Conservation (phyloP, 2,113 vertebrate genomes). For the Ochotona curzoniae region DNA sequence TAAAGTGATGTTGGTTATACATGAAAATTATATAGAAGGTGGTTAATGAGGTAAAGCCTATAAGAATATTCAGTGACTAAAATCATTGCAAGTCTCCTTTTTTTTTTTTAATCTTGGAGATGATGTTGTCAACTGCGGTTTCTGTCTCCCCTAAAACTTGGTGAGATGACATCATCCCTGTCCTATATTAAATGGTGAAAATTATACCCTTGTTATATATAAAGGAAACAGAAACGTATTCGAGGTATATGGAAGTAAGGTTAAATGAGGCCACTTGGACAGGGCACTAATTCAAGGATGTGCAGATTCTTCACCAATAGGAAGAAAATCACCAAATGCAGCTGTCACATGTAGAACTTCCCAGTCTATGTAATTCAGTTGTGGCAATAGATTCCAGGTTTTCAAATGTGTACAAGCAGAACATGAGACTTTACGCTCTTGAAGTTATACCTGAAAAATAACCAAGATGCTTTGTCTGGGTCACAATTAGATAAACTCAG, state of each 20-base stretch:
- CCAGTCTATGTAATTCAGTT: not conserved
- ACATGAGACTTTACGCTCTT: not conserved
- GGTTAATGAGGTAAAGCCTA: not conserved
- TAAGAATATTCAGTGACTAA: not conserved
- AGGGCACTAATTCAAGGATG: too few species aligned
- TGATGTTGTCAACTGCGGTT: not conserved
- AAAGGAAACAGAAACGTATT: not conserved
- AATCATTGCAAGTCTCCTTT: not conserved
- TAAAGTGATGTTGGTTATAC: not conserved
- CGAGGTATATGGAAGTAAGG: not conserved
- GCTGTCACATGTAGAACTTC: not conserved
- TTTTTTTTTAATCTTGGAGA: constrained; percentile 1
- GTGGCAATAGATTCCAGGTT: not conserved
- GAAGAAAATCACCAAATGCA: not conserved
- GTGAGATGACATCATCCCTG: not conserved
- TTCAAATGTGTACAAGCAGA: not conserved
- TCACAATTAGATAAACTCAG: not conserved
- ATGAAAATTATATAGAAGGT: constrained; percentile 8
- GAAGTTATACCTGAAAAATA: not conserved
- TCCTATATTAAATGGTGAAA: not conserved
- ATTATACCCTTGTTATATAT: not conserved
- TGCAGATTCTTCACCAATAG: too few species aligned
- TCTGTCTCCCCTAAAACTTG: not conserved
- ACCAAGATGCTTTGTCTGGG: not conserved
- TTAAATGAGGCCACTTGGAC: not conserved